Evolutionary conservation across 1,140 invertebrate genomes (phyloP).

Genomic region (Drosophila dunni): DNA sequence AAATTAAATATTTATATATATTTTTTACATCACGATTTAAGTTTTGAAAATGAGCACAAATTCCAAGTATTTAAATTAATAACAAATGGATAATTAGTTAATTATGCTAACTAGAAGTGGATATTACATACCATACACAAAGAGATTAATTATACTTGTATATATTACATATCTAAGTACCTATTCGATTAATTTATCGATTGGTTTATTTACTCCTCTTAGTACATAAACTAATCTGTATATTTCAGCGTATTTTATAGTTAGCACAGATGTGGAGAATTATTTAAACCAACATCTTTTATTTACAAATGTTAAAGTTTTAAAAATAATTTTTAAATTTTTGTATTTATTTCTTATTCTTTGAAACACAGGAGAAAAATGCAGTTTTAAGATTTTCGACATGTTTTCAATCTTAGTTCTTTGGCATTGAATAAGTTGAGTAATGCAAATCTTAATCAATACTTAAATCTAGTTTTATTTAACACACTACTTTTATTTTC

Average conservation of each 20-base stretch:
- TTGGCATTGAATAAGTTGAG: constrained; percentile 20
- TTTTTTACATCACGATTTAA: constrained; percentile 38
- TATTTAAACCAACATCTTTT: background rate
- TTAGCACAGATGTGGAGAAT: constrained; percentile 45
- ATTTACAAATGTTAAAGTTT: background rate
- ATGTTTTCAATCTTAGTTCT: constrained; percentile 2
- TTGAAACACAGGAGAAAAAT: constrained; percentile 12
- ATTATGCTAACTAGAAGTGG: constrained; percentile 56
- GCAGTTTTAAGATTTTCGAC: background rate
- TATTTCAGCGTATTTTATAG: constrained; percentile 7
- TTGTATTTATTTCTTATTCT: background rate
- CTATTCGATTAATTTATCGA: constrained; percentile 3
- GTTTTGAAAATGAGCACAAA: constrained; percentile 61
- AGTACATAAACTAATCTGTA: background rate
- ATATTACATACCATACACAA: constrained; percentile 24
- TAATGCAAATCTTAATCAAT: background rate
- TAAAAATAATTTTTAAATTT: too few species aligned
- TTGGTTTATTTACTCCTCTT: background rate
- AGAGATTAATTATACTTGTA: background rate
- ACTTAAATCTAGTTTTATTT: constrained; percentile 1
- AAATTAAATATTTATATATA: constrained; percentile 47
- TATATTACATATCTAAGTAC: constrained; percentile 3
- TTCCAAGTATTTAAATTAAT: constrained; percentile 20
- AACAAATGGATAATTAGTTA: constrained; percentile 30
- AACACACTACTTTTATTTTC: constrained; percentile 55